Evolutionary conservation across 2,888 invertebrate species (phyloP).

Genomic region (Rhabditoides inermis): DNA sequence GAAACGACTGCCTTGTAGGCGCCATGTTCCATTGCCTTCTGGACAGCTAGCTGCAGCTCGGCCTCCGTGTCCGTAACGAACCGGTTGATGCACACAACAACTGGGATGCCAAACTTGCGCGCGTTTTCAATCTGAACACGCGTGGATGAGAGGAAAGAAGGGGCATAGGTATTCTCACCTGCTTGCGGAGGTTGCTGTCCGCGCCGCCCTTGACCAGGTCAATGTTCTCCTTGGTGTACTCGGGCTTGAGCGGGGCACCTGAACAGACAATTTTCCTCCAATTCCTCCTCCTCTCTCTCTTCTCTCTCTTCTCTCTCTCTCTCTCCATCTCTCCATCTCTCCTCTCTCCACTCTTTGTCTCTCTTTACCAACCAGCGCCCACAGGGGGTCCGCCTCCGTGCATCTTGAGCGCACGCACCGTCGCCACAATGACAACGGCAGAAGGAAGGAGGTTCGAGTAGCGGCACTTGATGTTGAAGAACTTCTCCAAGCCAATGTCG

Average conservation of each 20-base stretch:
- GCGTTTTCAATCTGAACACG: slow-evolving; percentile 74
- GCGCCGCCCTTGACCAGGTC: slow-evolving; percentile 76
- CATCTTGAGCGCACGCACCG: slow-evolving; percentile 91
- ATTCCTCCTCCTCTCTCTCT: too few species aligned
- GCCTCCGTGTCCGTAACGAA: slow-evolving; percentile 74
- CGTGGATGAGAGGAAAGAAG: neutral
- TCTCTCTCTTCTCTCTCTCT: too few species aligned
- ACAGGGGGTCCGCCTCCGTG: slow-evolving; percentile 93
- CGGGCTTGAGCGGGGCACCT: slow-evolving; percentile 66
- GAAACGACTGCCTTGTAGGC: slow-evolving; percentile 80
- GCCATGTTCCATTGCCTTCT: slow-evolving; percentile 68
- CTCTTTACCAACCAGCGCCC: slow-evolving; percentile 55
- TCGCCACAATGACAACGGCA: slow-evolving; percentile 83
- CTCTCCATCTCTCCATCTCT: too few species aligned
- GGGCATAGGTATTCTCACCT: slow-evolving; percentile 17
- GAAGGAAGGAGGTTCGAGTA: slow-evolving; percentile 76
- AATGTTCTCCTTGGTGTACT: slow-evolving; percentile 73
- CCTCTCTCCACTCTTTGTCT: too few species aligned
- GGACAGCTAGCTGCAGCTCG: slow-evolving; percentile 72
- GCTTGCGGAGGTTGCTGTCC: slow-evolving; percentile 75
- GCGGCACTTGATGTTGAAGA: slow-evolving; percentile 51
- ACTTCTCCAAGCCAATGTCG: slow-evolving; percentile 67
- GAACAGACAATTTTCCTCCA: neutral
- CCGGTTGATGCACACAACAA: slow-evolving; percentile 83
- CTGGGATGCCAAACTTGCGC: slow-evolving; percentile 77